A percentile compares a stretch with the other conserved stretches of the same genome.
phyloP scores from a whole-genome alignment of 2,113 vertebrate species.

The Scalopus aquaticus region DNA sequence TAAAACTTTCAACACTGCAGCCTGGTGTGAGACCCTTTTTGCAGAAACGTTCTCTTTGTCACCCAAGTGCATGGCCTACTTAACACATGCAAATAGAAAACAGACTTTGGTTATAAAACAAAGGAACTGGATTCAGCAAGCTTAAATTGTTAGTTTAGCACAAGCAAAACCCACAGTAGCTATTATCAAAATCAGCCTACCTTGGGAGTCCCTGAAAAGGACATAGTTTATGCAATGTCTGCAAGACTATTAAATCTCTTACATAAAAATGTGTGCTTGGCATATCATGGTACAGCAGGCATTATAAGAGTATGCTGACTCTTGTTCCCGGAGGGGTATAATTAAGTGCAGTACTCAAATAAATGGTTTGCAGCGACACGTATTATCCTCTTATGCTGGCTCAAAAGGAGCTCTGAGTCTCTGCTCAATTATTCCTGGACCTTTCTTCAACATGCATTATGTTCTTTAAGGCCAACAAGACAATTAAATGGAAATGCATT shows the following conservation, averaged over 20 bases:
- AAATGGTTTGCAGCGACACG: background rate
- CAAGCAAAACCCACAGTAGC: background rate
- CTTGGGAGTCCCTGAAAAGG: background rate
- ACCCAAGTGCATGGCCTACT: background rate
- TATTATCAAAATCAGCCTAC: slow-evolving; percentile 29
- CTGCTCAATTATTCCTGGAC: background rate
- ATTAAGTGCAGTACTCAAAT: background rate
- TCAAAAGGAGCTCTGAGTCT: background rate
- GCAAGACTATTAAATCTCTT: background rate
- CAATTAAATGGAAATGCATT: background rate
- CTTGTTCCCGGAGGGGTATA: background rate
- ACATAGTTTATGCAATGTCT: background rate
- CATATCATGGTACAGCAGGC: background rate
- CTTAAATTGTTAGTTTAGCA: background rate
- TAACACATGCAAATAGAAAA: slow-evolving; percentile 19
- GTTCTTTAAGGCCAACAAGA: background rate
- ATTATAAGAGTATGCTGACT: background rate
- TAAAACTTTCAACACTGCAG: slow-evolving; percentile 11
- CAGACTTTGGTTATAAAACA: background rate
- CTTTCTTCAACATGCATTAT: background rate
- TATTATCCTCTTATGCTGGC: background rate
- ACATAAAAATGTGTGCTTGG: slow-evolving; percentile 1
- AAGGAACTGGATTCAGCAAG: background rate
- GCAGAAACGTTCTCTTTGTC: background rate
- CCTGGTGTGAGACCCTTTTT: background rate